These are phyloP conservation scores for Hypercompe scribonia DNA, from an alignment of 2,888 invertebrate species.

Conservation along the genomic window DNA sequence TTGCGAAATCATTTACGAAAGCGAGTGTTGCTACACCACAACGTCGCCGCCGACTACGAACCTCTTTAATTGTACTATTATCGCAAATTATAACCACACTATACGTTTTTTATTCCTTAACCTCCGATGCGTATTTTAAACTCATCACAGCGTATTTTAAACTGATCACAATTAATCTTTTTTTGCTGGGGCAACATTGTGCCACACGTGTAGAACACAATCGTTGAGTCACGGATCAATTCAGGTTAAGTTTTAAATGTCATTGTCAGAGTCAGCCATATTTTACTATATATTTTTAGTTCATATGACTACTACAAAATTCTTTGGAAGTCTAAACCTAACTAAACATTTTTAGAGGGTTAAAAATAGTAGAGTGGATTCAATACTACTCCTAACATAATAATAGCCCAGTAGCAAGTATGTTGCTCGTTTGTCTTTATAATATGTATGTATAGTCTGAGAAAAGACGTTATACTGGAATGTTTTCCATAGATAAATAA, in stretches of 20 bases:
- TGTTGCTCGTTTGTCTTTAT: neutral
- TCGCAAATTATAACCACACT: slow-evolving; percentile 14
- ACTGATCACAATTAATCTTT: slow-evolving; percentile 30
- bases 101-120: slow-evolving; percentile 12
- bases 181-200: slow-evolving; percentile 19
- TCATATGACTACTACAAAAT: neutral
- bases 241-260: slow-evolving; percentile 34
- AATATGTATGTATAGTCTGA: neutral
- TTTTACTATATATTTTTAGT: neutral
- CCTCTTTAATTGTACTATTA: slow-evolving; percentile 15
- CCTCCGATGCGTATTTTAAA: slow-evolving; percentile 7
- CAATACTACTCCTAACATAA: neutral
- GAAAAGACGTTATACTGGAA: slow-evolving; percentile 11
- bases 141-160: slow-evolving; percentile 13
- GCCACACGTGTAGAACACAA: slow-evolving; percentile 31
- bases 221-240: slow-evolving; percentile 31
- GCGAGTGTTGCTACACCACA: slow-evolving; percentile 71
- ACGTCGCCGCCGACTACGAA: slow-evolving; percentile 27
- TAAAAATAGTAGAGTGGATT: neutral
- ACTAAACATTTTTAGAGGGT: neutral
- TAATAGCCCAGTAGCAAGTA: neutral
- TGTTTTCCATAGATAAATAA: slow-evolving; percentile 3
- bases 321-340: neutral
- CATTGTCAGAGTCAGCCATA: slow-evolving; percentile 28
- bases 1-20: slow-evolving; percentile 78